A percentile compares a stretch with the other conserved stretches of the same genome.
Evolutionary conservation across 2,888 invertebrate species (phyloP).

Genomic region (Andrena fulva): DNA sequence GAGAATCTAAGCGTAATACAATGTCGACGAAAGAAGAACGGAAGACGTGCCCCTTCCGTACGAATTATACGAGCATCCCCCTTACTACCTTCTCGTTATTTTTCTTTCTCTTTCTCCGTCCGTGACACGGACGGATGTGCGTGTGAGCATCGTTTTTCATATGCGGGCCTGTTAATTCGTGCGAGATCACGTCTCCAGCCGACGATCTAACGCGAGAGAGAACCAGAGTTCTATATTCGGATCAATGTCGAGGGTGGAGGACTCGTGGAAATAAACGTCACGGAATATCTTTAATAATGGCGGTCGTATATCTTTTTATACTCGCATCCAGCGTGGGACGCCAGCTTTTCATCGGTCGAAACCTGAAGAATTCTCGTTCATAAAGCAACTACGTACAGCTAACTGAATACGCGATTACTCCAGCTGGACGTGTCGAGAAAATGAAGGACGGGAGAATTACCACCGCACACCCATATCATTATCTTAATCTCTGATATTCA

Average conservation of each 20-base stretch:
- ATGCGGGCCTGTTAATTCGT: slow-evolving; percentile 78
- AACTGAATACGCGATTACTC: background rate
- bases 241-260: slow-evolving; percentile 39
- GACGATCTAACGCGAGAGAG: slow-evolving; percentile 63
- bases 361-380: background rate
- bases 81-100: slow-evolving; percentile 46
- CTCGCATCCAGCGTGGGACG: background rate
- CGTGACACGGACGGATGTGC: slow-evolving; percentile 55
- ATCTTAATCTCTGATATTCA: too few relatives aligned
- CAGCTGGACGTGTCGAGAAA: too few relatives aligned
- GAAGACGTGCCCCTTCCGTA: slow-evolving; percentile 72
- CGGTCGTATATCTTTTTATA: background rate
- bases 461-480: too few relatives aligned
- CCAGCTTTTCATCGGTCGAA: background rate
- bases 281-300: slow-evolving; percentile 3
- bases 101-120: slow-evolving; percentile 50
- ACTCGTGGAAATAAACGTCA: slow-evolving; percentile 29
- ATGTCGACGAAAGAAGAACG: slow-evolving; percentile 65
- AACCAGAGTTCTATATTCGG: slow-evolving; percentile 56
- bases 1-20: slow-evolving; percentile 68
- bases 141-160: slow-evolving; percentile 68
- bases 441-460: too few relatives aligned
- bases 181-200: slow-evolving; percentile 78
- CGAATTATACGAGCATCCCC: slow-evolving; percentile 59
- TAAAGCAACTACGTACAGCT: background rate